Percentiles rank a stretch among this genome's conserved stretches.
Evolutionary conservation across 2,797 vertebrate species (phyloP).

Genomic region (Platalea minor): DNA sequence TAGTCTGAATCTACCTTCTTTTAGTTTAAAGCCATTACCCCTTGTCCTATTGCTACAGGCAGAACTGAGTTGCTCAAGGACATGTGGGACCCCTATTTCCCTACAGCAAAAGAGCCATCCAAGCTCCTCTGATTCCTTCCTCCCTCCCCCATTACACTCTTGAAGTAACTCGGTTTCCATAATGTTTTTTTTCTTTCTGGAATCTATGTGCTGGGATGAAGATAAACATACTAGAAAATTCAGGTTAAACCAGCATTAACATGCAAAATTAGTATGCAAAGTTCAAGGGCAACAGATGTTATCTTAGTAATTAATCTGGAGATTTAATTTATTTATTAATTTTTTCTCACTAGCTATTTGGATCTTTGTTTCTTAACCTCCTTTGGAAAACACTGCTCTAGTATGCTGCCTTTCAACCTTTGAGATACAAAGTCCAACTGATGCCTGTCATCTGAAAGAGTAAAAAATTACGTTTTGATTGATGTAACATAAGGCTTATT

Average conservation of each 20-base stretch:
- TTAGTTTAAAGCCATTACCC: not conserved
- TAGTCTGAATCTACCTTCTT: not conserved
- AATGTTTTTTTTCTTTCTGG: not conserved
- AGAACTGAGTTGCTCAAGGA: not conserved
- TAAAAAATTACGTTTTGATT: not conserved
- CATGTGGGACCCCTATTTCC: not conserved
- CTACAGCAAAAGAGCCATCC: fast-evolving
- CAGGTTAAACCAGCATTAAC: not conserved
- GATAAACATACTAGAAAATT: not conserved
- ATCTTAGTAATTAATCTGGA: not conserved
- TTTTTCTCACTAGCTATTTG: not conserved
- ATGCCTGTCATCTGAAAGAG: not conserved
- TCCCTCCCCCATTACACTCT: not conserved
- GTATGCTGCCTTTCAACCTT: not conserved
- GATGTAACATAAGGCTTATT: not conserved
- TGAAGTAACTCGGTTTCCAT: not conserved
- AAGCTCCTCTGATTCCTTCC: not conserved
- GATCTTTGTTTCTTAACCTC: not conserved
- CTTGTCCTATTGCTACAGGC: not conserved
- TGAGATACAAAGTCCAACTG: not conserved
- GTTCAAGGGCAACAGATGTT: not conserved
- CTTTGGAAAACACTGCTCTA: not conserved
- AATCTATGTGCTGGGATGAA: not conserved
- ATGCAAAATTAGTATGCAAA: not conserved
- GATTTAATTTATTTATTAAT: not conserved